phyloP scores from a whole-genome alignment of 53 echinoderm and acorn worm species.

The Patiria pectinifera region DNA sequence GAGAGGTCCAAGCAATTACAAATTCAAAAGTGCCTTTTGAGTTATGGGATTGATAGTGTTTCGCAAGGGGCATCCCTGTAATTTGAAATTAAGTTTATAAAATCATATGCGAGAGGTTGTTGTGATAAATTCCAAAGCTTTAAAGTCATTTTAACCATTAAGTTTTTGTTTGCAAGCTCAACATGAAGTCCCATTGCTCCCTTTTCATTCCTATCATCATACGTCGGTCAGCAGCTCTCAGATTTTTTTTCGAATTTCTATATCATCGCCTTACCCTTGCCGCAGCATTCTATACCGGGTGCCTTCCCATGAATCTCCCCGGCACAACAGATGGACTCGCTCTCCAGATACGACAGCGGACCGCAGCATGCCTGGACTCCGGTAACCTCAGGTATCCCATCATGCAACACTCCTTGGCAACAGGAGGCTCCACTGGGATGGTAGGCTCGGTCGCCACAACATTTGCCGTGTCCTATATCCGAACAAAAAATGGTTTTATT shows the following conservation, averaged over 20 bases:
- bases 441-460: conserved; percentile 62
- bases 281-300: conserved; percentile 73
- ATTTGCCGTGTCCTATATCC: conserved; percentile 40
- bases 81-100: too few species aligned
- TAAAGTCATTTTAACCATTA: too few species aligned
- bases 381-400: conserved; percentile 76
- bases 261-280: conserved; percentile 48
- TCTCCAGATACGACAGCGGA: conserved; percentile 66
- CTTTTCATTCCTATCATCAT: too few species aligned
- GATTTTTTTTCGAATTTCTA: not conserved
- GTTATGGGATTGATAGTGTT: too few species aligned
- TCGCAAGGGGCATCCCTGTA: too few species aligned
- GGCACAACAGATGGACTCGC: conserved; percentile 80
- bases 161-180: too few species aligned
- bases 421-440: conserved; percentile 69
- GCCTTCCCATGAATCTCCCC: conserved; percentile 65
- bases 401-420: conserved; percentile 58
- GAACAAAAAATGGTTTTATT: not conserved
- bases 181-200: too few species aligned
- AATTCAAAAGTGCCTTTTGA: too few species aligned
- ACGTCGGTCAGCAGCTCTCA: too few species aligned
- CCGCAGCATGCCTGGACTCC: conserved; percentile 82
- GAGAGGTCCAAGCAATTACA: too few species aligned
- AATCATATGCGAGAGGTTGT: too few species aligned
- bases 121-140: too few species aligned